Percentiles rank a stretch among this genome's conserved stretches.
Conservation (phyloP, 2,888 invertebrate species). For the Protodeltote pygarga region DNA sequence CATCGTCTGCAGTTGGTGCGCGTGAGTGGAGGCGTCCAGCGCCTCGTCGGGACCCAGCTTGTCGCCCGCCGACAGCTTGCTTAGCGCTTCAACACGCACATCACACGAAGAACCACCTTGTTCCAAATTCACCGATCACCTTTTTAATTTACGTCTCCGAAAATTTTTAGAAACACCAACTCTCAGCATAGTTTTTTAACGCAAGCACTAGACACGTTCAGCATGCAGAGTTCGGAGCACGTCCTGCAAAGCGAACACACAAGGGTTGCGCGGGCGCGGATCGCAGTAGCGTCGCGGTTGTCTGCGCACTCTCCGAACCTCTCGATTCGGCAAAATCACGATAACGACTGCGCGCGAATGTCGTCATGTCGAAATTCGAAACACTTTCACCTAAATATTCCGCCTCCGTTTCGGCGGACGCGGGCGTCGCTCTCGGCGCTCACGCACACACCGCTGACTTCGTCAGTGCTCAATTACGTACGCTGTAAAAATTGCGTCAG, state of each 20-base stretch:
- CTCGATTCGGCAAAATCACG: constrained; percentile 87
- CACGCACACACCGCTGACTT: constrained; percentile 82
- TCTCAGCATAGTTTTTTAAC: constrained; percentile 79
- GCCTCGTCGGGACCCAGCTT: constrained; percentile 81
- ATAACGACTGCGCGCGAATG: constrained; percentile 87
- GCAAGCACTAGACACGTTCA: constrained; percentile 71
- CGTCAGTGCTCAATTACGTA: constrained; percentile 83
- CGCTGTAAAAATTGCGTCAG: constrained; percentile 87
- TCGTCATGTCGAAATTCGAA: constrained; percentile 87
- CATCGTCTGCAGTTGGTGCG: constrained; percentile 82
- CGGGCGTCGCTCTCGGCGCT: constrained; percentile 86
- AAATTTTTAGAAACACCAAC: constrained; percentile 75
- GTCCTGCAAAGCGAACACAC: constrained; percentile 72
- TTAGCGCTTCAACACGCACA: constrained; percentile 72
- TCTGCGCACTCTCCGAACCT: constrained; percentile 77
- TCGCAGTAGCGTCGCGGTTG: constrained; percentile 55
- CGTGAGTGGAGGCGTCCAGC: constrained; percentile 77
- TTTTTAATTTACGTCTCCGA: constrained; percentile 81
- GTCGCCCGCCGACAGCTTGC: constrained; percentile 80
- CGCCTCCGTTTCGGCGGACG: constrained; percentile 86
- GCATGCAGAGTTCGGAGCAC: constrained; percentile 71
- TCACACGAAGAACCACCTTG: constrained; percentile 75
- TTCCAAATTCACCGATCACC: constrained; percentile 75
- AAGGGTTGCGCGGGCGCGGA: constrained; percentile 62
- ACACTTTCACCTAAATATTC: constrained; percentile 88